Evolutionary conservation across 2,113 vertebrate genomes (phyloP).

Genomic region (Neodon shergylaensis): DNA sequence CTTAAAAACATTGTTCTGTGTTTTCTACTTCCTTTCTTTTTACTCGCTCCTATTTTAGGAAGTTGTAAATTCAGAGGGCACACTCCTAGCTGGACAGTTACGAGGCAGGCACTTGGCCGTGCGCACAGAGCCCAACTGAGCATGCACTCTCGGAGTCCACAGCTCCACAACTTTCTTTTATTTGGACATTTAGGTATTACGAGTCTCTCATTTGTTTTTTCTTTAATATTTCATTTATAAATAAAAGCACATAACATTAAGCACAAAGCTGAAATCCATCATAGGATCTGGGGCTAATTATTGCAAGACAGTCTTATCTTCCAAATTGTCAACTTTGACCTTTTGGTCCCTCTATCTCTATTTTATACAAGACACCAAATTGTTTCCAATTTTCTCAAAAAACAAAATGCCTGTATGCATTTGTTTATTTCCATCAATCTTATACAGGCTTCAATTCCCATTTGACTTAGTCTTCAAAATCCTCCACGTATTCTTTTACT

Average conservation of each 20-base stretch:
- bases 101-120: conserved; percentile 60
- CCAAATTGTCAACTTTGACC: not conserved
- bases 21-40: not conserved
- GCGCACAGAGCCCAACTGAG: conserved; percentile 53
- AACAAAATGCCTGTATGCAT: not conserved
- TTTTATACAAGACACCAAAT: not conserved
- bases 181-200: conserved; percentile 40
- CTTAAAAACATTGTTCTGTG: conserved; percentile 63
- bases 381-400: not conserved
- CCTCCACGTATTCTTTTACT: not conserved
- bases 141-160: not conserved
- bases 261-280: not conserved
- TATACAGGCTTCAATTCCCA: not conserved
- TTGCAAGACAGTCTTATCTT: not conserved
- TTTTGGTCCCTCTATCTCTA: not conserved
- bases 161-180: conserved; percentile 46
- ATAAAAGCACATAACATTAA: conserved; percentile 23
- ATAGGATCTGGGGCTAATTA: not conserved
- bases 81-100: conserved; percentile 65
- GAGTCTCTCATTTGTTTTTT: not conserved
- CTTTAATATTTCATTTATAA: conserved; percentile 14
- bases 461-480: not conserved
- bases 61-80: conserved; percentile 77
- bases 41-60: conserved; percentile 78
- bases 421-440: not conserved